A percentile compares a stretch with the other conserved stretches of the same genome.
These are phyloP conservation scores for Enteromius trimaculatus DNA, from an alignment of 2,797 vertebrate species.

Conservation along the genomic window DNA sequence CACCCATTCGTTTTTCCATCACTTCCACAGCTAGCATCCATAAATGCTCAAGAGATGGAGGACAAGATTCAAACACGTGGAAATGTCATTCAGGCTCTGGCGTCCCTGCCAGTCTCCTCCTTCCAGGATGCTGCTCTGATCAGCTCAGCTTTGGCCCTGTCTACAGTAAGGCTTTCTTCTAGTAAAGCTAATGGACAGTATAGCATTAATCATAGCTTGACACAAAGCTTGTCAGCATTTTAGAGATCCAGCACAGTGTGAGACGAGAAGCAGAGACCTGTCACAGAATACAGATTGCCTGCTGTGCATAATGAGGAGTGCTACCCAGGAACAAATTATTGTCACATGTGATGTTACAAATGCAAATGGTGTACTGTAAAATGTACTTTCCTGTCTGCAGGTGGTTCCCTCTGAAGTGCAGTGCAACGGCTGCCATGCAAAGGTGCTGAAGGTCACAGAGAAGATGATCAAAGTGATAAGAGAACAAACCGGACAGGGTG, in stretches of 20 bases:
- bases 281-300: background rate
- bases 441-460: slow-evolving; percentile 69
- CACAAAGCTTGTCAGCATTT: slow-evolving; percentile 29
- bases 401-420: slow-evolving; percentile 71
- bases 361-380: background rate
- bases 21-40: slow-evolving; percentile 66
- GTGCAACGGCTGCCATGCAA: slow-evolving; percentile 63
- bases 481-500: slow-evolving; percentile 63
- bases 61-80: slow-evolving; percentile 70
- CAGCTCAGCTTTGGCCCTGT: slow-evolving; percentile 75
- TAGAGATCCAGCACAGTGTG: slow-evolving; percentile 19
- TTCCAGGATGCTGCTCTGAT: slow-evolving; percentile 76
- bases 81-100: slow-evolving; percentile 73
- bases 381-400: slow-evolving; percentile 60
- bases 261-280: slow-evolving; percentile 22
- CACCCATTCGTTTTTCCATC: background rate
- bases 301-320: slow-evolving; percentile 21
- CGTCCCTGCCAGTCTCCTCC: slow-evolving; percentile 74
- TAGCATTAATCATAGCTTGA: slow-evolving; percentile 16
- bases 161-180: slow-evolving; percentile 68
- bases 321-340: slow-evolving; percentile 22
- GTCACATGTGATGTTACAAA: slow-evolving; percentile 7
- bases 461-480: slow-evolving; percentile 79
- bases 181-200: slow-evolving; percentile 39
- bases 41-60: slow-evolving; percentile 58